Evolutionary conservation across 1,140 invertebrate genomes (phyloP).

Genomic region (Copidosoma floridanum): DNA sequence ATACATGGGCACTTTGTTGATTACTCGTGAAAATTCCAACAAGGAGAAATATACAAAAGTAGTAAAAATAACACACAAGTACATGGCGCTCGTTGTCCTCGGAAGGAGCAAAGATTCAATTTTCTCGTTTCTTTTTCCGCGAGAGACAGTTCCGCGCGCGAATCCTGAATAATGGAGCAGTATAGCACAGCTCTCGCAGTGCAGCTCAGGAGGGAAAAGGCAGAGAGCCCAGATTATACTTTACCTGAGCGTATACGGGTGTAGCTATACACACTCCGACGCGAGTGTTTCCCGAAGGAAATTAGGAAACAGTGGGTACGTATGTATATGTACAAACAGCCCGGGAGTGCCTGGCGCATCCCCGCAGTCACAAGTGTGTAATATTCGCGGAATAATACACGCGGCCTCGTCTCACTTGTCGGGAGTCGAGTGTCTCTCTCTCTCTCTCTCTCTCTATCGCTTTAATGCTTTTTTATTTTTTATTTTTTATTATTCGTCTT

Average conservation of each 20-base stretch:
- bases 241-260: too few relatives aligned
- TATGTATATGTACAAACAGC: too few relatives aligned
- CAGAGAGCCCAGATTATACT: slow-evolving; percentile 32
- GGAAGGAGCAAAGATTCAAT: slow-evolving; percentile 27
- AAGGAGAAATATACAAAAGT: neutral
- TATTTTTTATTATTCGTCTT: too few relatives aligned
- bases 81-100: neutral
- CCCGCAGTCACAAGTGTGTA: slow-evolving; percentile 54
- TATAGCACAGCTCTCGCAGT: too few relatives aligned
- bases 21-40: too few relatives aligned
- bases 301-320: slow-evolving; percentile 50
- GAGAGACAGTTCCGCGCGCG: slow-evolving; percentile 37
- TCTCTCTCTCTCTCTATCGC: neutral
- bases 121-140: slow-evolving; percentile 7
- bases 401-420: slow-evolving; percentile 20
- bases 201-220: too few relatives aligned
- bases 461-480: too few relatives aligned
- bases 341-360: too few relatives aligned
- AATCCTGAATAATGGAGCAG: slow-evolving; percentile 43
- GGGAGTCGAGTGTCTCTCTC: neutral
- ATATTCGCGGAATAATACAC: slow-evolving; percentile 54
- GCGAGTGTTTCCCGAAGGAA: slow-evolving; percentile 53
- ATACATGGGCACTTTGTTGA: too few relatives aligned
- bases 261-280: slow-evolving; percentile 34
- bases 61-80: neutral